Evolutionary conservation across 2,113 vertebrate species (phyloP).

Genomic region (Tauraco erythrolophus): DNA sequence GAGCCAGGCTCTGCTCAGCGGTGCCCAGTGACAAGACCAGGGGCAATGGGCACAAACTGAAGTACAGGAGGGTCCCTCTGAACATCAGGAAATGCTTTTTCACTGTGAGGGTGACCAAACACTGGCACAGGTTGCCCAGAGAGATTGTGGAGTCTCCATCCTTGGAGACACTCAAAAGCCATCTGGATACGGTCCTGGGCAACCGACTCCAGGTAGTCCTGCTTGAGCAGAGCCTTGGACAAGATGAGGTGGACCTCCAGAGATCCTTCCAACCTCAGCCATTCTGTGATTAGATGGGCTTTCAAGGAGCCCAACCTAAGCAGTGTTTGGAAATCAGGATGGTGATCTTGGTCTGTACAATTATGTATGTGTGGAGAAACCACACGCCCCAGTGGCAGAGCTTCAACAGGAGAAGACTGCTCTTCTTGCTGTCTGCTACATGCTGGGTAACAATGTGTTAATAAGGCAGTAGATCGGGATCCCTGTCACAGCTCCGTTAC

Average conservation of each 20-base stretch:
- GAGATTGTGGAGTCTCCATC: no score
- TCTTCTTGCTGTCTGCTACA: neutral
- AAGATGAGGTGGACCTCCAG: neutral
- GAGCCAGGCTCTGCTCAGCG: no score
- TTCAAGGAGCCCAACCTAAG: neutral
- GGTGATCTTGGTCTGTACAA: neutral
- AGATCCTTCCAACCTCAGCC: neutral
- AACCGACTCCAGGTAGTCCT: neutral
- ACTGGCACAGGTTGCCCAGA: no score
- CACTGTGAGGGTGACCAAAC: no score
- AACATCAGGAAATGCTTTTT: no score
- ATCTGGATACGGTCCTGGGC: neutral
- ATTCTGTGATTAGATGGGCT: neutral
- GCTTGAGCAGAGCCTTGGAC: neutral
- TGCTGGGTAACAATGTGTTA: neutral
- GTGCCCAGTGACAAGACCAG: no score
- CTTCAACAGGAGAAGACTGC: neutral
- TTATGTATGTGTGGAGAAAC: fast-evolving
- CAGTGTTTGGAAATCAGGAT: neutral
- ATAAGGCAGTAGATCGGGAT: neutral
- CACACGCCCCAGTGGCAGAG: neutral
- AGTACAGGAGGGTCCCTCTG: no score
- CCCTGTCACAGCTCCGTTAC: fast-evolving
- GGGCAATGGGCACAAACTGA: no score
- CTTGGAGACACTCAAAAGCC: neutral